A percentile compares a stretch with the other conserved stretches of the same genome.
These are phyloP conservation scores for Ciconia boyciana DNA, from an alignment of 2,113 vertebrate species.

Conservation along the genomic window DNA sequence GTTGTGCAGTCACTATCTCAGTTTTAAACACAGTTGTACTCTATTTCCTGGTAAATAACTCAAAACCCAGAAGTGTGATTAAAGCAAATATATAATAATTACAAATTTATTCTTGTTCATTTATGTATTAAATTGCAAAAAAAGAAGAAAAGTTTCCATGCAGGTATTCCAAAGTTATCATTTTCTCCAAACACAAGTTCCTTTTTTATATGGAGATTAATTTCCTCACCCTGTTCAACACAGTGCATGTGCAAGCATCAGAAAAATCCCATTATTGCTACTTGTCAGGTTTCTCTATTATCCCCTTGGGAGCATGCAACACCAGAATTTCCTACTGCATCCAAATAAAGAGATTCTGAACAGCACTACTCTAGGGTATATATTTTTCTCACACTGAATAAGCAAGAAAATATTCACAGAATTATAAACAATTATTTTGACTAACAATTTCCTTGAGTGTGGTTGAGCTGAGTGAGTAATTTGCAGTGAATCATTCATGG, in stretches of 20 bases:
- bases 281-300: slow-evolving; percentile 5
- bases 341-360: not conserved
- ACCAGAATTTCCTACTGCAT: not conserved
- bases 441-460: not conserved
- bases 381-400: not conserved
- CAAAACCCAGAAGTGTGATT: accelerated
- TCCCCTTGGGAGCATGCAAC: not conserved
- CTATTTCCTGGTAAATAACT: not conserved
- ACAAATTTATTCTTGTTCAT: not conserved
- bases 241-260: not conserved
- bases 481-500: not conserved
- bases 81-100: not conserved
- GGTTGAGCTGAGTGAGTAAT: not conserved
- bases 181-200: not conserved
- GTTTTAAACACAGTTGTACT: not conserved
- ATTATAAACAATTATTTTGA: slow-evolving; percentile 18
- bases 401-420: not conserved
- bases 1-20: not conserved
- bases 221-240: not conserved
- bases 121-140: not conserved
- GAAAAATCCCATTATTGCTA: not conserved
- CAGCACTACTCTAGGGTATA: not conserved
- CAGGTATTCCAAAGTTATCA: not conserved
- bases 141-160: not conserved
- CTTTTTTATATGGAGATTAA: not conserved